Evolutionary conservation across 2,113 vertebrate genomes (phyloP).

Genomic region (Bufo gargarizans): DNA sequence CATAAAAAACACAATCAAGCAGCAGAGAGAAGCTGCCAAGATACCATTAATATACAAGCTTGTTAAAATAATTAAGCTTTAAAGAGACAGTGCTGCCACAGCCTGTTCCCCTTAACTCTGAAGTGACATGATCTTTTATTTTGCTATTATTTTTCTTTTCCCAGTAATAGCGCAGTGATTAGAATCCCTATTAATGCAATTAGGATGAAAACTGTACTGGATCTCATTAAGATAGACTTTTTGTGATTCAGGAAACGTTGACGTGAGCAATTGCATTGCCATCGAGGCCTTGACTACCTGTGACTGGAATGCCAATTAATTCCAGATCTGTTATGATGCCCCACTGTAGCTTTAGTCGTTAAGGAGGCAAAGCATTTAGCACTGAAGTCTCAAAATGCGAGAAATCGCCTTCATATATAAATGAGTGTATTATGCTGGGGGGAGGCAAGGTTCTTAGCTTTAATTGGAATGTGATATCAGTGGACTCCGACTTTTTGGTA

Average conservation of each 20-base stretch:
- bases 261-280: slow-evolving; percentile 41
- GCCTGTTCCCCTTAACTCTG: slow-evolving; percentile 29
- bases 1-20: slow-evolving; percentile 60
- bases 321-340: slow-evolving; percentile 34
- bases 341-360: slow-evolving; percentile 2
- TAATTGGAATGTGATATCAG: neutral
- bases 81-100: slow-evolving; percentile 48
- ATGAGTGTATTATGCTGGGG: neutral
- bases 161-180: slow-evolving; percentile 47
- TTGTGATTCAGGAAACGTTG: slow-evolving; percentile 45
- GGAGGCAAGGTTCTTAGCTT: neutral
- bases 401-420: neutral
- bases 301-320: slow-evolving; percentile 51
- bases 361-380: slow-evolving; percentile 31
- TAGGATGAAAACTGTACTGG: slow-evolving; percentile 51
- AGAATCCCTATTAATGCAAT: slow-evolving; percentile 53
- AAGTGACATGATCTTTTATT: slow-evolving; percentile 47
- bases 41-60: slow-evolving; percentile 60
- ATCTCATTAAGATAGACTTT: slow-evolving; percentile 53
- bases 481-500: neutral
- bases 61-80: slow-evolving; percentile 60
- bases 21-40: slow-evolving; percentile 58
- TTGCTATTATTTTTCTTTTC: slow-evolving; percentile 47
- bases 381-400: neutral
- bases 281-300: slow-evolving; percentile 39